These are phyloP conservation scores for Lepidurus apus DNA, from an alignment of 1,140 invertebrate genomes.

Conservation along the genomic window DNA sequence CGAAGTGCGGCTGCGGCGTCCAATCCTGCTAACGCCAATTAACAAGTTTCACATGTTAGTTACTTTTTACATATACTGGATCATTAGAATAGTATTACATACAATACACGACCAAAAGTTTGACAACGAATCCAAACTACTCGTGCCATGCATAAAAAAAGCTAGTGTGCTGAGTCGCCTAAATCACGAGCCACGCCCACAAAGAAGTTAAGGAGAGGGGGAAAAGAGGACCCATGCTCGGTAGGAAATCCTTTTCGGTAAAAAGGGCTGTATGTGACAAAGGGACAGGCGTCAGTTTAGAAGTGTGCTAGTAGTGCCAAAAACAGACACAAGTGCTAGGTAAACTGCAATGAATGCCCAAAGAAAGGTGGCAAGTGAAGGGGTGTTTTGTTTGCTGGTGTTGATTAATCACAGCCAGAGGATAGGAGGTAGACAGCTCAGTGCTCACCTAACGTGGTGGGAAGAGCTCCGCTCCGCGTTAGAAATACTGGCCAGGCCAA, in stretches of 20 bases:
- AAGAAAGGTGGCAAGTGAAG: conserved; percentile 13
- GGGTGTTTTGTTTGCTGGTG: neutral
- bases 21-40: conserved; percentile 24
- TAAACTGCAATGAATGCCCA: neutral
- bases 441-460: conserved; percentile 20
- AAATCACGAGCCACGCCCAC: conserved; percentile 35
- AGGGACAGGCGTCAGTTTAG: neutral
- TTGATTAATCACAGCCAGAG: conserved; percentile 8
- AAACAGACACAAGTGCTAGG: neutral
- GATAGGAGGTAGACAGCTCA: conserved; percentile 11
- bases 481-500: conserved; percentile 21
- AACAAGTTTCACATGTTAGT: conserved; percentile 5
- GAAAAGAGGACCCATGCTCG: neutral
- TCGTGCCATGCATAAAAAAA: conserved; percentile 16
- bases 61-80: neutral
- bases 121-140: conserved; percentile 13
- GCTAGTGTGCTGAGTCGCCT: conserved; percentile 16
- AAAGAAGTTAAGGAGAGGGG: neutral
- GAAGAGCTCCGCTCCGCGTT: conserved; percentile 17
- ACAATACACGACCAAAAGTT: neutral
- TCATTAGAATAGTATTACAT: neutral
- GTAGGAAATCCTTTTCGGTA: neutral
- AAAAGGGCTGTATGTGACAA: neutral
- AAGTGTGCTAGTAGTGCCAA: neutral
- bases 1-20: conserved; percentile 57